phyloP scores from a whole-genome alignment of 2,113 vertebrate genomes.

The Lophotis ruficrista region DNA sequence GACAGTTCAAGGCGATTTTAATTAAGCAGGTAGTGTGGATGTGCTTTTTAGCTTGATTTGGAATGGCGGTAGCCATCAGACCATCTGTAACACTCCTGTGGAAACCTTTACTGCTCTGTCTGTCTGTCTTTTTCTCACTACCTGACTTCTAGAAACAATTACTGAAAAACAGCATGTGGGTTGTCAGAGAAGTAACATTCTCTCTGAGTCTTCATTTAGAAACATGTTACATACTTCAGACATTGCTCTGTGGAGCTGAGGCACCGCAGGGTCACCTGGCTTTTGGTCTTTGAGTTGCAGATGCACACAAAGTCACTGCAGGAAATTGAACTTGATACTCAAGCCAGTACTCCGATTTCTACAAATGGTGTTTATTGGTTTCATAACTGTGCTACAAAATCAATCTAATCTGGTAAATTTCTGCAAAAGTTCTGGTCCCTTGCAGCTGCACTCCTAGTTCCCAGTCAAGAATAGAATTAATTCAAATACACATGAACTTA shows the following conservation, averaged over 20 bases:
- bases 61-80: not conserved
- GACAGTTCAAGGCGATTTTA: not conserved
- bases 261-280: not conserved
- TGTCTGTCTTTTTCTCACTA: not conserved
- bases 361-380: not conserved
- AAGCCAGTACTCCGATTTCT: not conserved
- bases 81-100: not conserved
- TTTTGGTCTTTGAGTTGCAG: not conserved
- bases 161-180: not conserved
- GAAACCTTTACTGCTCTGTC: not conserved
- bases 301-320: not conserved
- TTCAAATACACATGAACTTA: not conserved
- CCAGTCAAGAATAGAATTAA: not conserved
- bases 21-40: not conserved
- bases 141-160: not conserved
- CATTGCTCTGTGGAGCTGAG: not conserved
- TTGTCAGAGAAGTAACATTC: not conserved
- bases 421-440: not conserved
- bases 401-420: not conserved
- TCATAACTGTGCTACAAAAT: not conserved
- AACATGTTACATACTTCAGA: not conserved
- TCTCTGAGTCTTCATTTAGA: not conserved
- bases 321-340: not conserved
- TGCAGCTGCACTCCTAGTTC: not conserved
- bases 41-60: not conserved